These are phyloP conservation scores for Nephotettix cincticeps DNA, from an alignment of 1,140 invertebrate species.

Conservation along the genomic window DNA sequence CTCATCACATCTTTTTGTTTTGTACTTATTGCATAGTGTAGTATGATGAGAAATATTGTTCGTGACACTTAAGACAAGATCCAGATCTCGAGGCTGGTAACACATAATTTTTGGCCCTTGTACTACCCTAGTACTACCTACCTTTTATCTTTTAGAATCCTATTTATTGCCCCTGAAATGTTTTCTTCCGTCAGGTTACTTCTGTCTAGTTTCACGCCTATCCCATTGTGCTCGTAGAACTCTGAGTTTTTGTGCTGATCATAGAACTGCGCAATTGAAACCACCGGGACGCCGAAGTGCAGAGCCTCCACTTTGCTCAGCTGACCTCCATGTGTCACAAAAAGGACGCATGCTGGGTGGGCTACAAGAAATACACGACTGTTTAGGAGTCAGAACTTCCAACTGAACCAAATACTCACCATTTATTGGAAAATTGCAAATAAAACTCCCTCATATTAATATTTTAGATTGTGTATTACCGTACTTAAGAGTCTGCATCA, in stretches of 20 bases:
- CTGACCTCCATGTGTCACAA: slow-evolving; percentile 69
- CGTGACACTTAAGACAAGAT: no score
- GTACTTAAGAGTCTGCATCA: no score
- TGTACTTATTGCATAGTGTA: no score
- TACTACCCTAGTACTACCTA: not conserved
- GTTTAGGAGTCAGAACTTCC: no score
- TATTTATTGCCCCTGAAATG: not conserved
- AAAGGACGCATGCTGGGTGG: slow-evolving; percentile 62
- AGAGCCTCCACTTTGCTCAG: slow-evolving; percentile 67
- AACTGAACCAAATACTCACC: no score
- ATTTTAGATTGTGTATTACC: no score
- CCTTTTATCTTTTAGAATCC: not conserved
- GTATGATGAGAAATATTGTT: no score
- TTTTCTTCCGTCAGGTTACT: not conserved
- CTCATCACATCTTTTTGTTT: no score
- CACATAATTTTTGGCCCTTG: not conserved
- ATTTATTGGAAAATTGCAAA: no score
- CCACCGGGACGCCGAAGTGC: slow-evolving; percentile 64
- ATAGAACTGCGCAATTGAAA: slow-evolving; percentile 64
- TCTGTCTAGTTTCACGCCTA: not conserved
- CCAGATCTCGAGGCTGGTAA: not conserved
- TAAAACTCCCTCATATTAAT: no score
- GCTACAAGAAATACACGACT: no score
- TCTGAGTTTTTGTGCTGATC: slow-evolving; percentile 58
- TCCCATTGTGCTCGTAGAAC: not conserved